Evolutionary conservation across 2,797 vertebrate species (phyloP).

Genomic region (Synanceia verrucosa): DNA sequence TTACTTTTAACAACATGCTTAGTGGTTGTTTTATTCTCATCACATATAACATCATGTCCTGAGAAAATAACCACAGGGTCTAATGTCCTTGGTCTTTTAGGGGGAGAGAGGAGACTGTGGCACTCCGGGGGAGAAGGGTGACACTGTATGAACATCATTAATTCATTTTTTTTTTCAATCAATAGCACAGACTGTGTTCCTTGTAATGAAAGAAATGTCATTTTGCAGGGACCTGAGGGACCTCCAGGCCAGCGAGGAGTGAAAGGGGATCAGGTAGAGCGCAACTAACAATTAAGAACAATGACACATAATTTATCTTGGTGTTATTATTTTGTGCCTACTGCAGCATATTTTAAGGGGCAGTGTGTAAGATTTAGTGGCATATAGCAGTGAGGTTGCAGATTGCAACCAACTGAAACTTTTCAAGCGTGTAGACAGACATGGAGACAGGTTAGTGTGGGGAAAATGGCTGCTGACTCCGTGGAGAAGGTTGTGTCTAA

Average conservation of each 20-base stretch:
- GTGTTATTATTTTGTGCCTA: not conserved
- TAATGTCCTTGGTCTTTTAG: constrained; percentile 72
- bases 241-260: constrained; percentile 80
- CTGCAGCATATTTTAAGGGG: not conserved
- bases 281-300: not conserved
- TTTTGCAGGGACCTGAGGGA: constrained; percentile 83
- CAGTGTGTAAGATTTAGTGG: not conserved
- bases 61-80: not conserved
- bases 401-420: not conserved
- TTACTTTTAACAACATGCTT: not conserved
- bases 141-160: constrained; percentile 77
- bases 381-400: not conserved
- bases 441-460: no score
- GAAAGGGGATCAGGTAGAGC: constrained; percentile 68
- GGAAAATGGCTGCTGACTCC: no score
- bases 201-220: constrained; percentile 14
- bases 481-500: no score
- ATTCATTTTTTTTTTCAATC: not conserved
- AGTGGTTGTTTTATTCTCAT: not conserved
- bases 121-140: constrained; percentile 87
- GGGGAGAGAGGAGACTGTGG: constrained; percentile 90
- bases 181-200: not conserved
- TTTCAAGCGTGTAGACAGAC: not conserved
- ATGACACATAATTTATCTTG: not conserved
- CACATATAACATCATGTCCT: not conserved